Evolutionary conservation across 30 jellyfish, hydroid and myxozoan genomes (phyloP).

Genomic region (Chrysaora quinquecirrha): DNA sequence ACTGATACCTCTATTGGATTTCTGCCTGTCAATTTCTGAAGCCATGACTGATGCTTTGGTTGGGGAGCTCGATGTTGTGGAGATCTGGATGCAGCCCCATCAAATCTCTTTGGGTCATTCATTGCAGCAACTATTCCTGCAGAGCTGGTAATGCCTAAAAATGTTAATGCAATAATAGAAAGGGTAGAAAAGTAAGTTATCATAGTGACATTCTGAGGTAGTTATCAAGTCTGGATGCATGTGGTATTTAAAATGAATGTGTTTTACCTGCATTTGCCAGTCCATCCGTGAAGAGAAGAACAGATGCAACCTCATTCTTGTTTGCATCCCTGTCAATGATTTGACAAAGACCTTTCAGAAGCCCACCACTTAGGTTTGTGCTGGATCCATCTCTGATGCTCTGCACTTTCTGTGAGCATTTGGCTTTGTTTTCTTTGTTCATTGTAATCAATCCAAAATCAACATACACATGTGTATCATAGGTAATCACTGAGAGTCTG

Average conservation of each 20-base stretch:
- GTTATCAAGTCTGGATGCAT: no score
- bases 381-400: slow-evolving; percentile 57
- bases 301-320: slow-evolving; percentile 91
- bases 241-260: no score
- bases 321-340: slow-evolving; percentile 57
- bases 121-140: slow-evolving; percentile 91
- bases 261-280: slow-evolving; percentile 89
- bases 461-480: slow-evolving; percentile 71
- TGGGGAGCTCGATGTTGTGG: slow-evolving; percentile 17
- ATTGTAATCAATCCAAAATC: slow-evolving; percentile 55
- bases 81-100: slow-evolving; percentile 15
- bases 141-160: slow-evolving; percentile 73
- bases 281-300: slow-evolving; percentile 90
- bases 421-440: slow-evolving; percentile 58
- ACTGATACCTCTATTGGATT: slow-evolving; percentile 35
- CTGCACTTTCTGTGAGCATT: slow-evolving; percentile 24
- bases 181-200: no score
- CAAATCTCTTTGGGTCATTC: slow-evolving; percentile 81
- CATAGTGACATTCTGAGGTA: no score
- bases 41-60: slow-evolving; percentile 65
- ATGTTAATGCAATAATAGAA: no score
- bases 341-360: slow-evolving; percentile 89
- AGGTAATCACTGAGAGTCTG: slow-evolving; percentile 76
- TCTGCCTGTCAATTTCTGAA: slow-evolving; percentile 19
- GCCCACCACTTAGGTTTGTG: slow-evolving; percentile 91